These are phyloP conservation scores for Dendrolimus houi DNA, from an alignment of 2,888 invertebrate genomes.

Conservation along the genomic window DNA sequence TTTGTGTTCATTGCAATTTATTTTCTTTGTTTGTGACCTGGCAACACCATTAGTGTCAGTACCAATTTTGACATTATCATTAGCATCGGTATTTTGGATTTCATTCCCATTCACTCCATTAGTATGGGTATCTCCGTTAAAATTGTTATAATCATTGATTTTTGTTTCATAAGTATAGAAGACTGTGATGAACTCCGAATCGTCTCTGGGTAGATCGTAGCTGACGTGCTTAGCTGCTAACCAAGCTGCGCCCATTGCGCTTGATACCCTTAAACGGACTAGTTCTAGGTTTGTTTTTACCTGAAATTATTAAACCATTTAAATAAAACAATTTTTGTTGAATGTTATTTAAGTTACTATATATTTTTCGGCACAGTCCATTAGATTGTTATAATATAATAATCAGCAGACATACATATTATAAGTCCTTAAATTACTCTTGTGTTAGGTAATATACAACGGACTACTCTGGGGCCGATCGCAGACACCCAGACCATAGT, in stretches of 20 bases:
- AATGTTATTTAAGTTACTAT: constrained; percentile 3
- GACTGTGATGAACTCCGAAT: constrained; percentile 80
- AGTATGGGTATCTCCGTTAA: not conserved
- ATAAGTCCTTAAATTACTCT: no score
- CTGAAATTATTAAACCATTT: constrained; percentile 24
- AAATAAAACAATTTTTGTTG: not conserved
- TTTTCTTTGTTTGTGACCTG: no score
- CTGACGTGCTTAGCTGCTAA: constrained; percentile 84
- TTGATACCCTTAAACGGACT: constrained; percentile 82
- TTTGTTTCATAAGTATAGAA: constrained; percentile 76
- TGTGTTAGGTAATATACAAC: no score
- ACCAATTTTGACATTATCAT: constrained; percentile 13
- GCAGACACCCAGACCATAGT: no score
- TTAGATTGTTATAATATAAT: no score
- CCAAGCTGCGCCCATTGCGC: constrained; percentile 91
- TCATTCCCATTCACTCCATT: no score
- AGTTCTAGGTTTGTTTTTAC: constrained; percentile 71
- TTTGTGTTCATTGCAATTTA: no score
- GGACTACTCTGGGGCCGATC: no score
- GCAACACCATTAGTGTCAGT: not conserved
- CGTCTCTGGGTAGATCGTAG: constrained; percentile 81
- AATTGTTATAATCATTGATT: not conserved
- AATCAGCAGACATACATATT: no score
- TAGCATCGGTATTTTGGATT: constrained; percentile 17
- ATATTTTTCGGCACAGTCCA: not conserved